phyloP scores from a whole-genome alignment of 2,888 invertebrate genomes.

The Calameuta filiformis region DNA sequence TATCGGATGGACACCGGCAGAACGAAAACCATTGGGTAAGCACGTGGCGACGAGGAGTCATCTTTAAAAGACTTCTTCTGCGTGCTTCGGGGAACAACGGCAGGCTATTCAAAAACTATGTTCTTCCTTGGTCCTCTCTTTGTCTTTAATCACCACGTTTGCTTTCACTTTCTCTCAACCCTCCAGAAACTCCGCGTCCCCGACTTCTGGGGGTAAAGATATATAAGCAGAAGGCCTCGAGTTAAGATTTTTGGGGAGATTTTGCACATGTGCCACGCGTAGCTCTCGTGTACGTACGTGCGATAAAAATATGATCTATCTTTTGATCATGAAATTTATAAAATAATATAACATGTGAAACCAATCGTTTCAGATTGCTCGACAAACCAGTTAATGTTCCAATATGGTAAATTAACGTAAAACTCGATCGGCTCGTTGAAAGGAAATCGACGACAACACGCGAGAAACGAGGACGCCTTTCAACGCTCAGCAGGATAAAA shows the following conservation, averaged over 20 bases:
- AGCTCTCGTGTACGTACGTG: background rate
- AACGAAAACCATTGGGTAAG: background rate
- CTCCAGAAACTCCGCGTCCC: background rate
- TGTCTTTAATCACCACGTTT: background rate
- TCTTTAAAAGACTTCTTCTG: background rate
- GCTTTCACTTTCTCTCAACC: background rate
- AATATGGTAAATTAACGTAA: background rate
- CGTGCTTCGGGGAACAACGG: background rate
- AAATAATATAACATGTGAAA: background rate
- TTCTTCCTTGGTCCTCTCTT: background rate
- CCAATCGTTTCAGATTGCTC: background rate
- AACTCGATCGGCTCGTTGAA: background rate
- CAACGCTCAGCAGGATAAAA: background rate
- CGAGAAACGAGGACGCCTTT: background rate
- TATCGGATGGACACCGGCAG: background rate
- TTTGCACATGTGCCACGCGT: background rate
- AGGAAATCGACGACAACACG: conserved; percentile 3
- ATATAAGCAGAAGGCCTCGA: background rate
- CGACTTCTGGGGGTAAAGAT: background rate
- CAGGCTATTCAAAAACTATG: background rate
- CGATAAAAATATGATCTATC: background rate
- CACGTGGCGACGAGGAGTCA: background rate
- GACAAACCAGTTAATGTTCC: background rate
- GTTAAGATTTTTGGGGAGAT: background rate
- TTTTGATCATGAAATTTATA: background rate